Percentiles rank a stretch among this genome's conserved stretches.
Conservation (phyloP, 2,113 vertebrate genomes). For the Chitala chitala region DNA sequence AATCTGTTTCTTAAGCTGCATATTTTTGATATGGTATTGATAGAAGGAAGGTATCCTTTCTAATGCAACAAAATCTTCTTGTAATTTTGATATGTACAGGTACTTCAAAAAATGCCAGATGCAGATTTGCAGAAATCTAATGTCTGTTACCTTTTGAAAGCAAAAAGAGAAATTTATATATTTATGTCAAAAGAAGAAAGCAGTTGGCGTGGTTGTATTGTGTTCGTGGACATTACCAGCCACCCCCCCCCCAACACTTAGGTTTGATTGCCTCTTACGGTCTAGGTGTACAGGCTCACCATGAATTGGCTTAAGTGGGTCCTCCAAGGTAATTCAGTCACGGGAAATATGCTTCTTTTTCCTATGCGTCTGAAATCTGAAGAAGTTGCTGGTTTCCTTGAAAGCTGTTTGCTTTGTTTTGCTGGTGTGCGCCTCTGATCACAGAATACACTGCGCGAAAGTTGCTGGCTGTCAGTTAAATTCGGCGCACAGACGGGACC, state of each 20-base stretch:
- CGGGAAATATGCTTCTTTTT: background rate
- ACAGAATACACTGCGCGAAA: too few species aligned
- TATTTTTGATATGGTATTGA: conserved; percentile 77
- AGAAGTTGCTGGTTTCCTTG: background rate
- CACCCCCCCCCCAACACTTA: conserved; percentile 33
- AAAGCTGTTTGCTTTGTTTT: background rate
- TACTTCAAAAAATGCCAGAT: conserved; percentile 53
- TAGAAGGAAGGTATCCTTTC: conserved; percentile 64
- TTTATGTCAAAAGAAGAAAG: conserved; percentile 61
- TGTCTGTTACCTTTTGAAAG: conserved; percentile 23
- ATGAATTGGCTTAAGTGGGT: too few species aligned
- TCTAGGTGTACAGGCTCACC: too few species aligned
- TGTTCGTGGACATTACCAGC: conserved; percentile 31
- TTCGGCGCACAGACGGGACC: too few species aligned
- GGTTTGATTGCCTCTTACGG: conserved; percentile 5
- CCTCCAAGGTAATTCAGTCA: too few species aligned
- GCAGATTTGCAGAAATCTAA: conserved; percentile 16
- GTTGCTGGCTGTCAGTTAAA: too few species aligned
- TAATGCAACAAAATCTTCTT: conserved; percentile 67
- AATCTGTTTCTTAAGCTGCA: conserved; percentile 80
- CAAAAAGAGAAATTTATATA: conserved; percentile 54
- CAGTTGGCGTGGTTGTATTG: conserved; percentile 39
- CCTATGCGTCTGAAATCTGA: background rate
- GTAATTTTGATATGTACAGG: conserved; percentile 62
- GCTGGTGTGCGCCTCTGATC: background rate